Conservation (phyloP, 2,113 vertebrate species). For the Oncorhynchus kisutch region DNA sequence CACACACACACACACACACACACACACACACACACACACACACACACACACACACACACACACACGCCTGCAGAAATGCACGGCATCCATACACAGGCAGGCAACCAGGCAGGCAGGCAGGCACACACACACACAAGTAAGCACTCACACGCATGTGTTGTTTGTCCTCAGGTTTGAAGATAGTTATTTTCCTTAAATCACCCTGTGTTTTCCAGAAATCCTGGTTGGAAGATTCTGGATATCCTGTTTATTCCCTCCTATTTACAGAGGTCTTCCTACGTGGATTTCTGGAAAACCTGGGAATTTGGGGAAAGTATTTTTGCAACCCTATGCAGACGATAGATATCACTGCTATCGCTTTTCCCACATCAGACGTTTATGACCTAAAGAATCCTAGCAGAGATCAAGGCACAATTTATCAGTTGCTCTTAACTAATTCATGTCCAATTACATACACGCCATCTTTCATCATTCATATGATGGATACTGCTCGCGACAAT, state of each 20-base stretch:
- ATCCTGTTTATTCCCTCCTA: too few relatives aligned
- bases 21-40: background rate
- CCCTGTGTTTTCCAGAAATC: too few relatives aligned
- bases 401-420: conserved; percentile 65
- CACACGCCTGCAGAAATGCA: background rate
- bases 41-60: background rate
- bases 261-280: too few relatives aligned
- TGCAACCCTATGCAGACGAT: too few relatives aligned
- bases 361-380: conserved; percentile 23
- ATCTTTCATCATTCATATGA: conserved; percentile 51
- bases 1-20: too few relatives aligned
- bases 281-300: too few relatives aligned
- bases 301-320: too few relatives aligned
- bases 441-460: conserved; percentile 64
- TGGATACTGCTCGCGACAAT: conserved; percentile 19
- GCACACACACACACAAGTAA: background rate
- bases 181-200: too few relatives aligned
- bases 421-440: conserved; percentile 57
- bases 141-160: background rate
- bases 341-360: too few relatives aligned
- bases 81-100: background rate
- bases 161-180: too few relatives aligned
- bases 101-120: background rate
- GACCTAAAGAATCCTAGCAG: conserved; percentile 44
- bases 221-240: too few relatives aligned